phyloP scores from a whole-genome alignment of 1,140 invertebrate genomes.

The Magallana ariakensis region DNA sequence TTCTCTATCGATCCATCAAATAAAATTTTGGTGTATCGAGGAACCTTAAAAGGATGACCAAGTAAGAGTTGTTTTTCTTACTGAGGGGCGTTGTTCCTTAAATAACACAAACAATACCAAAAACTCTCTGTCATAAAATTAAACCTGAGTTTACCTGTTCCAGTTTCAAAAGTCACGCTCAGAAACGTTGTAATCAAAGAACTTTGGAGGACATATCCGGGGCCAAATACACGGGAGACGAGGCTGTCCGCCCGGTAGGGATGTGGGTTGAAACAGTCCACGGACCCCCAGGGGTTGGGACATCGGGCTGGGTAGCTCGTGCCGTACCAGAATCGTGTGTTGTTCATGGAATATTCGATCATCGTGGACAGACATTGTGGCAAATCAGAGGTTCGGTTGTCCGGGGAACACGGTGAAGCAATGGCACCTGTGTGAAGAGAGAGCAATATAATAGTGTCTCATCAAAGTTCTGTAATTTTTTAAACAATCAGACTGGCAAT shows the following conservation, averaged over 20 bases:
- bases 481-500: too few relatives aligned
- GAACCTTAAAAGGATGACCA: too few relatives aligned
- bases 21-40: too few relatives aligned
- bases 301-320: slow-evolving; percentile 20
- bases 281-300: not conserved
- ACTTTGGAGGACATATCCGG: not conserved
- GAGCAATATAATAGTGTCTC: too few relatives aligned
- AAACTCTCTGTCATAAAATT: not conserved
- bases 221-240: slow-evolving; percentile 42
- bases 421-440: not conserved
- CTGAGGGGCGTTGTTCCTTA: too few relatives aligned
- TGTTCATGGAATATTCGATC: not conserved
- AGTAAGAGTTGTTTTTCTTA: too few relatives aligned
- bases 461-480: too few relatives aligned
- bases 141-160: slow-evolving; percentile 30
- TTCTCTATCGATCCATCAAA: too few relatives aligned
- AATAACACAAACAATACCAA: too few relatives aligned
- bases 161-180: slow-evolving; percentile 35
- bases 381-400: slow-evolving; percentile 1
- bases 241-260: slow-evolving; percentile 40
- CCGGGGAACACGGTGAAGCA: slow-evolving; percentile 19
- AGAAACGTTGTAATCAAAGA: slow-evolving; percentile 32
- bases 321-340: slow-evolving; percentile 46
- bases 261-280: slow-evolving; percentile 19
- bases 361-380: slow-evolving; percentile 32